Evolutionary conservation across 2,888 invertebrate species (phyloP), one percentile per base, ranked within the genome.

Genomic region (Dolichopus griseipennis): DNA sequence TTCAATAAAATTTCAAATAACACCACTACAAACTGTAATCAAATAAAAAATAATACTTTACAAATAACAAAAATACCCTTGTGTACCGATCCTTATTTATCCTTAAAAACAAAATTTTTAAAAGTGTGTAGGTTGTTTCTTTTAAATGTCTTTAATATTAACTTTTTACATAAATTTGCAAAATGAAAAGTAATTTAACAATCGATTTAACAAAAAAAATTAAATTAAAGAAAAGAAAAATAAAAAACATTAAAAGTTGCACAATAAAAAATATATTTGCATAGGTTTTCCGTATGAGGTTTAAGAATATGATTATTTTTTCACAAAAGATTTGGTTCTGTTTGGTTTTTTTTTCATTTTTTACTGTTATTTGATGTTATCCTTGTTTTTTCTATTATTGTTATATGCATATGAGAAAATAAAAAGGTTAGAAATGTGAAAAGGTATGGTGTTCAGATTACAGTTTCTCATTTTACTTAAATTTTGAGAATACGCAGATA

Each of bases 131-230:
- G 27, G 37, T 37, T 37, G 37, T 37, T 10, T 37, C 8, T 37
- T 37, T 12, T 5, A 37, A 37, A 37, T 37, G 52, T 15, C 52
- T 18, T 52, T n/a, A n/a, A 52, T 8, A 52, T 18, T n/a, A 52
- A 52, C 52, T 52, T 52, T 52, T 52, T 15, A 52, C 6, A 52
- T 52, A 52, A 52, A 52, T 52, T 52, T 52, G 18, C 52, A 52
- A 52, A 52, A 52, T 52, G 52, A 52, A 52, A 52, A 52, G 52
- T 52, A 52, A 52, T 52, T 52, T 52, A 52, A 52, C 52, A 15
- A 52, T 52, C 52, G 52, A 52, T 52, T 52, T 52, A 52, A 52
- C 52, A 52, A 52, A 52, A 52, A 8, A 52, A 18, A 18, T 43
- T 10, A 43, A 43, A 43, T 10, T 10, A 10, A 43, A 43, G 12